These are phyloP conservation scores for Graphium colonna DNA, from an alignment of 2,888 invertebrate genomes.

Conservation along the genomic window DNA sequence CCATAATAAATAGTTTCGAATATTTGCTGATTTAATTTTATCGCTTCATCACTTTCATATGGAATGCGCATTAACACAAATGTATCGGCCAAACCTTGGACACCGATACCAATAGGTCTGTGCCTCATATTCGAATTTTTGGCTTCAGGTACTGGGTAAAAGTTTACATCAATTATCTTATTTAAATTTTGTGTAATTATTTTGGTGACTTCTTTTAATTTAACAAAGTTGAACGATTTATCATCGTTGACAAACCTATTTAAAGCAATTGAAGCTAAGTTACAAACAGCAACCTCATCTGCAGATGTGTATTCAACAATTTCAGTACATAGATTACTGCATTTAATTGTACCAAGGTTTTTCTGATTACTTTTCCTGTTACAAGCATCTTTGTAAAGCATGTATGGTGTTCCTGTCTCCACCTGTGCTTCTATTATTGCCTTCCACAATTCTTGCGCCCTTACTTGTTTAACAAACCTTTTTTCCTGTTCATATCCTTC, in stretches of 20 bases:
- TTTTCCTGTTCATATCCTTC: slow-evolving; percentile 91
- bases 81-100: slow-evolving; percentile 98
- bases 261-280: slow-evolving; percentile 97
- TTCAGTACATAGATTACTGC: slow-evolving; percentile 98
- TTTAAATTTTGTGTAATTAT: slow-evolving; percentile 94
- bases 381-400: slow-evolving; percentile 97
- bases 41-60: slow-evolving; percentile 93
- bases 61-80: slow-evolving; percentile 96
- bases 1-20: slow-evolving; percentile 99
- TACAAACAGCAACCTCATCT: slow-evolving; percentile 98
- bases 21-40: slow-evolving; percentile 93
- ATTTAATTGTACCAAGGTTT: slow-evolving; percentile 98
- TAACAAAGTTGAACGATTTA: slow-evolving; percentile 91
- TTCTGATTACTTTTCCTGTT: slow-evolving; percentile 98
- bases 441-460: slow-evolving; percentile 95
- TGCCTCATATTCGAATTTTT: slow-evolving; percentile 91
- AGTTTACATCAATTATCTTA: slow-evolving; percentile 98
- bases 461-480: slow-evolving; percentile 83
- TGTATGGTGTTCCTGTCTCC: slow-evolving; percentile 99
- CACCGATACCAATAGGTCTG: slow-evolving; percentile 94
- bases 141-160: slow-evolving; percentile 96
- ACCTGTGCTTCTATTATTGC: slow-evolving; percentile 96
- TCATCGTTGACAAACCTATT: slow-evolving; percentile 94
- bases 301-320: slow-evolving; percentile 95
- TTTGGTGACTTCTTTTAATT: slow-evolving; percentile 93